These are phyloP conservation scores for Samia ricini DNA, from an alignment of 1,140 invertebrate species.

Conservation along the genomic window DNA sequence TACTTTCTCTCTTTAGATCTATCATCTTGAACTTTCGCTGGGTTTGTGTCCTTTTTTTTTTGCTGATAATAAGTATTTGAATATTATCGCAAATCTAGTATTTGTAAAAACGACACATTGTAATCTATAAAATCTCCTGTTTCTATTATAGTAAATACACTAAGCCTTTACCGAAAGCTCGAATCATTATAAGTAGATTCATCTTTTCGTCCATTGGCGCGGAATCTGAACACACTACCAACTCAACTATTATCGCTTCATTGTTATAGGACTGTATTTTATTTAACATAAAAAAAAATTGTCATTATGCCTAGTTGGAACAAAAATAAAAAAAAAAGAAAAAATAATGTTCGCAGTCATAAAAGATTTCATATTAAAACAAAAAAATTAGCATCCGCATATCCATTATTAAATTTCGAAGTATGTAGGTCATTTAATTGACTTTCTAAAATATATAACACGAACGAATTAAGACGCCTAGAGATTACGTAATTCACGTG, in stretches of 20 bases:
- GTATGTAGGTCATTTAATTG: not conserved
- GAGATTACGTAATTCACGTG: not conserved
- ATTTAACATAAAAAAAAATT: too few species aligned
- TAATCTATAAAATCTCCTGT: too few species aligned
- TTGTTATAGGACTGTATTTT: too few species aligned
- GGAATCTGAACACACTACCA: too few species aligned
- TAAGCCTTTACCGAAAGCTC: too few species aligned
- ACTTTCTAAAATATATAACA: constrained; percentile 1
- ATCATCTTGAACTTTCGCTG: not conserved
- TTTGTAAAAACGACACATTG: too few species aligned
- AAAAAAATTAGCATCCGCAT: not conserved
- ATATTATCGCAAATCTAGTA: not conserved
- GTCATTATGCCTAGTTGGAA: too few species aligned
- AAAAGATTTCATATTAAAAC: not conserved
- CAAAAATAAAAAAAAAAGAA: too few species aligned
- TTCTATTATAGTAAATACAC: too few species aligned
- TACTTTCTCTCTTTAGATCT: not conserved
- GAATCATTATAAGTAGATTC: too few species aligned
- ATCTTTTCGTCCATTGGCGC: too few species aligned
- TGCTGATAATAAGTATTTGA: not conserved
- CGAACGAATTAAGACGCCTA: not conserved
- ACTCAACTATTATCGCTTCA: too few species aligned
- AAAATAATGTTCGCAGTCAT: not conserved
- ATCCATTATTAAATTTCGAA: not conserved
- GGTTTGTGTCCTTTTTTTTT: not conserved